Evolutionary conservation across 2,113 vertebrate species (phyloP).

Genomic region (Forbesichthys agassizii): DNA sequence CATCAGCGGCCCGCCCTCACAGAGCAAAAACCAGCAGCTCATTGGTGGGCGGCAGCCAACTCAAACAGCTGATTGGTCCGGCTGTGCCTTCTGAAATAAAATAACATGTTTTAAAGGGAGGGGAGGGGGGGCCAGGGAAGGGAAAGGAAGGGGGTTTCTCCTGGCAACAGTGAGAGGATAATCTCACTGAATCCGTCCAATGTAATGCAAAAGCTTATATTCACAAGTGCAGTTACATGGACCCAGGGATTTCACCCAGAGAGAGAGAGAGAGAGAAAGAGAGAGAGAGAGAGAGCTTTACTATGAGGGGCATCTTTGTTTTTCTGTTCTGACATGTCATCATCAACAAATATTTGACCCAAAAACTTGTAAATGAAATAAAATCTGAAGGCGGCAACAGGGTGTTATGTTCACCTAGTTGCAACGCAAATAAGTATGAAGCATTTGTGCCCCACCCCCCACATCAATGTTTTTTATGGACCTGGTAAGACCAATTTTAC

Average conservation of each 20-base stretch:
- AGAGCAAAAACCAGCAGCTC: constrained; percentile 35
- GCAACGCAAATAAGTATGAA: not conserved
- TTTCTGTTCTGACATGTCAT: too few species aligned
- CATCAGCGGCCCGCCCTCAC: constrained; percentile 58
- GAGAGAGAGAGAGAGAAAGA: not conserved
- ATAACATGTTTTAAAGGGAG: constrained; percentile 21
- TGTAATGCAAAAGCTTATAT: constrained; percentile 29
- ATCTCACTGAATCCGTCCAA: constrained; percentile 24
- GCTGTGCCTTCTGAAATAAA: constrained; percentile 43
- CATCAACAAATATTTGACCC: too few species aligned
- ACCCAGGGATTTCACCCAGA: not conserved
- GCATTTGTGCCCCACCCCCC: not conserved
- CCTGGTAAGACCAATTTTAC: too few species aligned
- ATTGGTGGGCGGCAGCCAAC: constrained; percentile 54
- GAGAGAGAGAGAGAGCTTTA: not conserved
- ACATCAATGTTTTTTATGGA: too few species aligned
- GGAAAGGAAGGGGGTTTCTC: constrained; percentile 26
- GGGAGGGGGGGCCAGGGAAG: too few species aligned
- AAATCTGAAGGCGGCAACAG: constrained; percentile 6
- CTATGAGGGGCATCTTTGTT: too few species aligned
- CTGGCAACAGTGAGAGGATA: constrained; percentile 65
- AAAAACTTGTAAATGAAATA: too few species aligned
- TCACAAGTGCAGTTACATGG: constrained; percentile 3
- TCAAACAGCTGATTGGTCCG: constrained; percentile 64
- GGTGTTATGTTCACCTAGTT: not conserved